Evolutionary conservation across 2,113 vertebrate species (phyloP).

Genomic region (Pao palembangensis): DNA sequence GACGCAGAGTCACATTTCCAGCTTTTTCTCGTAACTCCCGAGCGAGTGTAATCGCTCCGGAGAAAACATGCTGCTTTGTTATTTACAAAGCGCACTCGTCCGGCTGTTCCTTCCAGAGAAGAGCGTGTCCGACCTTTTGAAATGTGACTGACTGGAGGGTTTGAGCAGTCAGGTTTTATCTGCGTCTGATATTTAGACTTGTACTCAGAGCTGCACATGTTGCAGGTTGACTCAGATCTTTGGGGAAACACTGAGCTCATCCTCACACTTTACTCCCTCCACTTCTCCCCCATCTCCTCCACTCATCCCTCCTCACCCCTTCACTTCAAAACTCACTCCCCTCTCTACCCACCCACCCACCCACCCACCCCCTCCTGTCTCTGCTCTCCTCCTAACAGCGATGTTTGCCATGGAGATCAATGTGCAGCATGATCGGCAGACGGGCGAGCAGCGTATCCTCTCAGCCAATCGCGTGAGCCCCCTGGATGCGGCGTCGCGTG

Average conservation of each 20-base stretch:
- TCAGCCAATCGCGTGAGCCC: constrained; percentile 86
- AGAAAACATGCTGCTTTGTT: no score
- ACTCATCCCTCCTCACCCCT: constrained; percentile 20
- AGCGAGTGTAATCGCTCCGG: no score
- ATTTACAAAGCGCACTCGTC: no score
- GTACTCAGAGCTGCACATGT: neutral
- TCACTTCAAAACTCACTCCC: constrained; percentile 1
- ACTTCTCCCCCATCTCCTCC: constrained; percentile 23
- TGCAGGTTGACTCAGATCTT: constrained; percentile 2
- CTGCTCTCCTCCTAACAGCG: constrained; percentile 81
- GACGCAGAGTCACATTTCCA: no score
- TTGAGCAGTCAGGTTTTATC: no score
- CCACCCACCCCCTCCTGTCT: neutral
- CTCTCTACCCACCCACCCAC: constrained; percentile 17
- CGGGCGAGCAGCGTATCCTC: constrained; percentile 91
- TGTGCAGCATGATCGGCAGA: constrained; percentile 93
- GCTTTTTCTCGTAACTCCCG: no score
- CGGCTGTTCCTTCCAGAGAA: no score
- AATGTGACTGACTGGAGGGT: no score
- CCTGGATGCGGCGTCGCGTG: constrained; percentile 84
- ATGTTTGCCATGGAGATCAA: constrained; percentile 99
- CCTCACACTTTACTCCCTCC: constrained; percentile 52
- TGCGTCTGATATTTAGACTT: constrained; percentile 14
- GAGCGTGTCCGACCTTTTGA: no score
- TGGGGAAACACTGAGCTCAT: constrained; percentile 34